Evolutionary conservation across 2,113 vertebrate species (phyloP).

Genomic region (Irena cyanogastra): DNA sequence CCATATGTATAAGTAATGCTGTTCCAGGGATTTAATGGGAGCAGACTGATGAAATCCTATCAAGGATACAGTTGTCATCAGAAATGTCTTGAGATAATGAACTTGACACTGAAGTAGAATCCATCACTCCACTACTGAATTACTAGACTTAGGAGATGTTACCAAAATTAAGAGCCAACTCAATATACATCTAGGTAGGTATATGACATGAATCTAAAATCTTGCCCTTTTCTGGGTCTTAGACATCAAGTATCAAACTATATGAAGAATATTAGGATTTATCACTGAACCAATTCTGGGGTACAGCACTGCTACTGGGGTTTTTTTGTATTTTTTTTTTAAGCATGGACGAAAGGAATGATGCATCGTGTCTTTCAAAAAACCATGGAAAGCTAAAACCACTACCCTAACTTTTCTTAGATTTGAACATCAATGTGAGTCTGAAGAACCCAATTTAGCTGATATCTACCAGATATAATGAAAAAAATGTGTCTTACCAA

Average conservation of each 20-base stretch:
- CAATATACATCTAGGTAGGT: fast-evolving
- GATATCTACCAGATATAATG: neutral
- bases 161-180: neutral
- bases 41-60: neutral
- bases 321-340: neutral
- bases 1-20: neutral
- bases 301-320: neutral
- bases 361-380: neutral
- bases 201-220: neutral
- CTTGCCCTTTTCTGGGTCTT: neutral
- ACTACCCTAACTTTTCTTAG: neutral
- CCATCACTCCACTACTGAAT: neutral
- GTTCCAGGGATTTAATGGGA: neutral
- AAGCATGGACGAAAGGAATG: neutral
- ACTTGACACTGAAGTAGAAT: neutral
- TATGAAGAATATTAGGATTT: neutral
- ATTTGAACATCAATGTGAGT: neutral
- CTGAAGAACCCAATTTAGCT: neutral
- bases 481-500: neutral
- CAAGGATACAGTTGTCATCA: neutral
- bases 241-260: neutral
- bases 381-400: neutral
- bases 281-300: neutral
- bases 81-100: neutral
- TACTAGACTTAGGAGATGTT: neutral